Base-by-base conservation (phyloP, 2,113 vertebrate species). In the Heteronetta atricapilla region DNA sequence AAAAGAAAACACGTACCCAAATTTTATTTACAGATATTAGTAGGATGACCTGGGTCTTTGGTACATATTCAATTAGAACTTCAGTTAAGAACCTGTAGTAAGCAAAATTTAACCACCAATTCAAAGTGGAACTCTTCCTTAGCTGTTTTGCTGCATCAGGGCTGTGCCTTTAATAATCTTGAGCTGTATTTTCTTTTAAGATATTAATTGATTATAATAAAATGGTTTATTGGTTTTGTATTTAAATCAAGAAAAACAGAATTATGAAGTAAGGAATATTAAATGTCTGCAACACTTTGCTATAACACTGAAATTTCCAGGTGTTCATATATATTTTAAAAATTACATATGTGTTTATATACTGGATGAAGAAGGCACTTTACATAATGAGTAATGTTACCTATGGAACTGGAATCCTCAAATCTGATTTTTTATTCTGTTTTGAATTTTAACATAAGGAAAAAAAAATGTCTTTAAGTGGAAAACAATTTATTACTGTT, bases 11-110 rank as follows among this genome's bases (percentile, higher is more conserved):
- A 0, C 1, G 10, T 20, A 50, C 4, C 7, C 28, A 63, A 9
- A 11, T 8, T 59, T 59, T 74, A 3, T 10, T 74, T 75, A 56
- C 0, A 2, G 19, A 22, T 59, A 42, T 34, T 29, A 63, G 26
- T 29, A 66, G 3, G 2, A 70, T 36, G 55, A 28, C 5, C 2
- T 33, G 5, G 0, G 1, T 56, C 13, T 67, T 15, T 79, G 36
- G 8, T 40, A 68, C 15, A 69, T 22, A 31, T 56, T 84, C 69
- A 18, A 48, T 42, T 13, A 58, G 8, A 29, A 22, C 15, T 6
- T 79, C 18, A 36, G 25, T 19, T 72, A 62, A 17, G 4, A 20
- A 59, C 5, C 31, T 85, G 42, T 11, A 63, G 16, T 38, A 63
- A 63, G 17, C 26, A 6, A 26, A 38, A 64, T 68, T 75, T 85